Conservation (phyloP, 53 echinoderm and acorn worm species). For the Mesocentrotus franciscanus region DNA sequence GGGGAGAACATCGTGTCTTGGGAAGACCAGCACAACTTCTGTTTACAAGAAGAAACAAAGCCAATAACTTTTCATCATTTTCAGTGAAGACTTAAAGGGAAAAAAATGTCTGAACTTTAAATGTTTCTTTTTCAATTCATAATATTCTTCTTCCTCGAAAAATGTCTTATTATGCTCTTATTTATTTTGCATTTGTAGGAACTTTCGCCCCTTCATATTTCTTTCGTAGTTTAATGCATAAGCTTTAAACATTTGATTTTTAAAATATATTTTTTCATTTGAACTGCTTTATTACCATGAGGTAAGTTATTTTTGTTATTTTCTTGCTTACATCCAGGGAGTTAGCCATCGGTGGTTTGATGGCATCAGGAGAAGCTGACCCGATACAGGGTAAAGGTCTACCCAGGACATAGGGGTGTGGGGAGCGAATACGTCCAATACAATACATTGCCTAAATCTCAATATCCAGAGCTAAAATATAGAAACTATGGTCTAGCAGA, state of each 20-base stretch:
- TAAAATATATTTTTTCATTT: no score
- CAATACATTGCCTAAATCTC: neutral
- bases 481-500: conserved; percentile 13
- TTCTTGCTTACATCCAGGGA: neutral
- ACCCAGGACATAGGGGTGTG: neutral
- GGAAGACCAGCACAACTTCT: neutral
- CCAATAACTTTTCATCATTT: neutral
- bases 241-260: no score
- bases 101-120: no score
- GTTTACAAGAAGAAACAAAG: neutral
- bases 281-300: neutral
- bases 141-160: no score
- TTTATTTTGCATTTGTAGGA: no score
- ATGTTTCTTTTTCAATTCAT: no score
- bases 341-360: conserved; percentile 1
- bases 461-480: neutral
- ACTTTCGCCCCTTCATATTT: no score
- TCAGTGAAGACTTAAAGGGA: neutral
- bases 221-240: no score
- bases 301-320: neutral
- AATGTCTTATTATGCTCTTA: no score
- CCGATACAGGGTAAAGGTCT: conserved; percentile 22
- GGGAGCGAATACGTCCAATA: neutral
- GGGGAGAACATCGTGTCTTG: neutral
- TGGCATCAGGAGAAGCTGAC: conserved; percentile 25